phyloP scores from a whole-genome alignment of 2,113 vertebrate genomes.

The Malurus melanocephalus region DNA sequence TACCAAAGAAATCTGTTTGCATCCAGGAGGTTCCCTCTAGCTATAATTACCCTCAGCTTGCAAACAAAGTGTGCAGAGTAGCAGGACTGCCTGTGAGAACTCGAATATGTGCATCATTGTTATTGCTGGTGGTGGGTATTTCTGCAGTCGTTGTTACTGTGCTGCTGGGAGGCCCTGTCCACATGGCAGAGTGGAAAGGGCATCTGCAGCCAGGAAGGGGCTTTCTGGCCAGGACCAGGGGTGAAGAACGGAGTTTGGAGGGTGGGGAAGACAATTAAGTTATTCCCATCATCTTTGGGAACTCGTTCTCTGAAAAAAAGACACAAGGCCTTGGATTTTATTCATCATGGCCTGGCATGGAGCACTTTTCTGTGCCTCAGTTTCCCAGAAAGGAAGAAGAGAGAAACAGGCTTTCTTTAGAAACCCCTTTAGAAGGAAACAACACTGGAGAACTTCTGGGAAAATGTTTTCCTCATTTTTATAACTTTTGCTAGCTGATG shows the following conservation, averaged over 20 bases:
- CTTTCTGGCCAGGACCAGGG: neutral
- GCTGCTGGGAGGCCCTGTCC: neutral
- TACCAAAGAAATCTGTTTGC: neutral
- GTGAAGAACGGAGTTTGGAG: neutral
- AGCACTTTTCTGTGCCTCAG: neutral
- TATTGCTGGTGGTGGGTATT: neutral
- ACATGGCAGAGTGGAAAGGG: neutral
- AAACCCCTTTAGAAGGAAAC: neutral
- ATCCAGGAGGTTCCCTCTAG: neutral
- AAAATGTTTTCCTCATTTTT: neutral
- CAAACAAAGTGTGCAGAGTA: constrained; percentile 4
- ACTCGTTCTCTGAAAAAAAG: neutral
- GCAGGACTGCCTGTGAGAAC: neutral
- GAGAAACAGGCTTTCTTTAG: neutral
- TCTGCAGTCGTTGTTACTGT: neutral
- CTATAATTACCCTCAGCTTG: constrained; percentile 5
- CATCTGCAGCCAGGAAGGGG: neutral
- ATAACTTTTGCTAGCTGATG: neutral
- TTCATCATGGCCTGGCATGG: neutral
- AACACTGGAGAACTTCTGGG: neutral
- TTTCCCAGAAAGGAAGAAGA: neutral
- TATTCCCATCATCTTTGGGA: neutral
- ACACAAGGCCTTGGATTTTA: neutral
- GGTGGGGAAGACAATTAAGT: accelerated
- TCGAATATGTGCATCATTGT: neutral